phyloP scores from a whole-genome alignment of 2,113 vertebrate genomes.

The Tylochromis polylepis region DNA sequence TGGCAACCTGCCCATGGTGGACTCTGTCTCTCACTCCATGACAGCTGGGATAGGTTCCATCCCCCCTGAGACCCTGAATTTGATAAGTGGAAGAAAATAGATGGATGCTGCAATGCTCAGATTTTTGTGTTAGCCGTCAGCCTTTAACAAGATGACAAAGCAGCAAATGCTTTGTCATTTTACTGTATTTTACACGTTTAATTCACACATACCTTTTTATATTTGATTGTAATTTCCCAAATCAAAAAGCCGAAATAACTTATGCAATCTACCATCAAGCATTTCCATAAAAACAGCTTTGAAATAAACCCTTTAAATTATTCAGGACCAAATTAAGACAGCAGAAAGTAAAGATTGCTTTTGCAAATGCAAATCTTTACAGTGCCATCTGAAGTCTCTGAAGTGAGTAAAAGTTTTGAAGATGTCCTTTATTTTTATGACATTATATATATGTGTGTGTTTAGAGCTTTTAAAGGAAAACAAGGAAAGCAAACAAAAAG shows the following conservation, averaged over 20 bases:
- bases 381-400: background rate
- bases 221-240: background rate
- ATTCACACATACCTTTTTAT: background rate
- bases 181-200: accelerated
- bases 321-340: background rate
- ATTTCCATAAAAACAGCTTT: background rate
- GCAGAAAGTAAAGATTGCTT: background rate
- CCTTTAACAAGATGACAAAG: background rate
- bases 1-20: background rate
- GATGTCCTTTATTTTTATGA: background rate
- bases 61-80: accelerated
- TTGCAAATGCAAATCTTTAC: background rate
- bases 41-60: background rate
- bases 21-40: background rate
- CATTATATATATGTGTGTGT: no score
- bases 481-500: background rate
- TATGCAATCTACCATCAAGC: background rate
- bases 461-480: background rate
- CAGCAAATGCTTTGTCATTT: background rate
- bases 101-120: background rate
- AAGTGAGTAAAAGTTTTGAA: no score
- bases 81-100: background rate
- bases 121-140: background rate
- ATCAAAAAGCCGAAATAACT: background rate
- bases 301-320: background rate